phyloP scores from a whole-genome alignment of 2,113 vertebrate genomes.

The Nymphicus hollandicus region DNA sequence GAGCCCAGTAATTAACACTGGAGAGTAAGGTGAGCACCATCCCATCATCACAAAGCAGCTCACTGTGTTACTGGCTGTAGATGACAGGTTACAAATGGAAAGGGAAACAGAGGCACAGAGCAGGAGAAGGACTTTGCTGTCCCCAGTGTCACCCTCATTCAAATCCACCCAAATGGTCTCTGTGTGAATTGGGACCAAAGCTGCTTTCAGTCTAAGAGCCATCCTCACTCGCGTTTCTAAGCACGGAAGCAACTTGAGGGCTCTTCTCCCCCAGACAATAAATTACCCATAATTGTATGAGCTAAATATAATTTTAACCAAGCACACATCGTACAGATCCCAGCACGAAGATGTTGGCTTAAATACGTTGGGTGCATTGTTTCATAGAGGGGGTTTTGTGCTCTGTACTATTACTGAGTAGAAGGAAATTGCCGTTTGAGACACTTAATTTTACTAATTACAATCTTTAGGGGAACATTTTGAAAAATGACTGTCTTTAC shows the following conservation, averaged over 20 bases:
- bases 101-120: neutral
- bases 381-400: neutral
- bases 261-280: neutral
- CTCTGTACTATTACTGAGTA: neutral
- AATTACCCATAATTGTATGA: neutral
- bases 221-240: neutral
- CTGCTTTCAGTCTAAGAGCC: neutral
- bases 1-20: too few relatives aligned
- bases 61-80: neutral
- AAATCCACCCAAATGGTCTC: accelerated
- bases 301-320: neutral
- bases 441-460: constrained; percentile 33
- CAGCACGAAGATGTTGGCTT: neutral
- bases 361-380: neutral
- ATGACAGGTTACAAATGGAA: neutral
- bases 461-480: neutral
- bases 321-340: neutral
- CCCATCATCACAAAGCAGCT: neutral
- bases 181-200: neutral
- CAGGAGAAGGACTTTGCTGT: neutral
- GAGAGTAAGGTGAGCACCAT: neutral
- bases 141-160: neutral
- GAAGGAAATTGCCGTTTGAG: constrained; percentile 11
- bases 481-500: constrained; percentile 1
- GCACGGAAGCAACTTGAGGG: accelerated